Conservation (phyloP, 1,140 invertebrate species). For the Sycophaga agraensis region DNA sequence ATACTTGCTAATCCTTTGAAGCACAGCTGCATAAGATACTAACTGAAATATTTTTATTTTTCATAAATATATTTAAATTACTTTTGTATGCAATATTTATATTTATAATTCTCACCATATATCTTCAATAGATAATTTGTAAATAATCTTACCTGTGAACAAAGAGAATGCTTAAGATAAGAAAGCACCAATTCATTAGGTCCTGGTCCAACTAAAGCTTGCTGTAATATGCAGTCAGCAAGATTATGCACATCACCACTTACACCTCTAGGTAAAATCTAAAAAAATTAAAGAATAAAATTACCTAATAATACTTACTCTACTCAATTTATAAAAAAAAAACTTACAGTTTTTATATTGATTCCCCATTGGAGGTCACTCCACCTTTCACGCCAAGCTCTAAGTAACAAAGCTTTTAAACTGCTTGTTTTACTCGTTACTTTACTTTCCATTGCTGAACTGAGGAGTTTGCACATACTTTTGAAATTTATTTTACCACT, state of each 20-base stretch:
- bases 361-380: constrained; percentile 94
- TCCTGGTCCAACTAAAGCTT: constrained; percentile 87
- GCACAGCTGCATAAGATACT: constrained; percentile 85
- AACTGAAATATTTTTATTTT: constrained; percentile 57
- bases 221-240: constrained; percentile 89
- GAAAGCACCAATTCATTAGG: constrained; percentile 88
- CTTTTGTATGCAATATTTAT: not conserved
- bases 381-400: constrained; percentile 93
- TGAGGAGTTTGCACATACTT: constrained; percentile 38
- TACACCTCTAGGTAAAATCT: constrained; percentile 79
- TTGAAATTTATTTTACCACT: not conserved
- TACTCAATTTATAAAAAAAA: not conserved
- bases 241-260: constrained; percentile 90
- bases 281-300: constrained; percentile 25
- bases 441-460: constrained; percentile 67
- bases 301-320: no score
- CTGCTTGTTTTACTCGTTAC: constrained; percentile 82
- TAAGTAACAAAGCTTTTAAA: constrained; percentile 80
- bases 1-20: constrained; percentile 86
- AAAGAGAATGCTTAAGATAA: constrained; percentile 88
- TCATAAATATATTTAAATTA: not conserved
- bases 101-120: not conserved
- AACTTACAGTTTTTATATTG: constrained; percentile 81
- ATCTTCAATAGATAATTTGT: not conserved
- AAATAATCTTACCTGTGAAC: constrained; percentile 66